Evolutionary conservation across 1,140 invertebrate species (phyloP), one percentile per base, ranked within the genome.

Genomic region (Xylocopa sonorina): DNA sequence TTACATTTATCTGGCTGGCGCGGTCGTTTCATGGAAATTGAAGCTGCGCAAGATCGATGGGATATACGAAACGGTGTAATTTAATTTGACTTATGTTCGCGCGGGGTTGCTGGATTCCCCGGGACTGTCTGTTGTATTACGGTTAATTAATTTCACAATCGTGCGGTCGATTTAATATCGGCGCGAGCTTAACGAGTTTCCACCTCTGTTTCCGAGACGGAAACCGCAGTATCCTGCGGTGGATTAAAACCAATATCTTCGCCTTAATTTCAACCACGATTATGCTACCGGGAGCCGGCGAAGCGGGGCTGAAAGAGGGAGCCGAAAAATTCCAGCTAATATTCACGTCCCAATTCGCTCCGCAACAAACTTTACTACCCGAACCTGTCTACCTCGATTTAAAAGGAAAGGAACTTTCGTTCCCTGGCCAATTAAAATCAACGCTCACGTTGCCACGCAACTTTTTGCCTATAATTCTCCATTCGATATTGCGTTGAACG

Each of bases 201-300:
- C 32, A 14, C 14, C 21, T 0, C 14, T 38, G 12, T 62, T 62
- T 38, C 5, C 21, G 5, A 1, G 16, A 10, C 2, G 34, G 18
- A n/a, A n/a, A 5, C 5, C 0, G 6, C 4, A 21, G 18, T 18
- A 41, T n/a, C 1, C 5, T n/a, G 5, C 6, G 3, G 6, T 12
- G 27, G 43, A 66, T 66, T 21, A 48, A 66, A 48, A 12, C 9
- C 18, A 16, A 66, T 66, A 66, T 29, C 14, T 66, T 29, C 16
- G 1, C 9, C 29, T 43, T 32, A 66, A 21, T 21, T 5, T 29
- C 24, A 7, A 38, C 3, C 38, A 38, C 3, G 38, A 38, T 38
- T n/a, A n/a, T n/a, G n/a, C n/a, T n/a, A n/a, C n/a, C n/a, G n/a
- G n/a, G n/a, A n/a, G n/a, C n/a, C n/a, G n/a, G n/a, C n/a, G n/a